Base-by-base conservation (phyloP, 2,888 invertebrate species). In the Torymus texanus region DNA sequence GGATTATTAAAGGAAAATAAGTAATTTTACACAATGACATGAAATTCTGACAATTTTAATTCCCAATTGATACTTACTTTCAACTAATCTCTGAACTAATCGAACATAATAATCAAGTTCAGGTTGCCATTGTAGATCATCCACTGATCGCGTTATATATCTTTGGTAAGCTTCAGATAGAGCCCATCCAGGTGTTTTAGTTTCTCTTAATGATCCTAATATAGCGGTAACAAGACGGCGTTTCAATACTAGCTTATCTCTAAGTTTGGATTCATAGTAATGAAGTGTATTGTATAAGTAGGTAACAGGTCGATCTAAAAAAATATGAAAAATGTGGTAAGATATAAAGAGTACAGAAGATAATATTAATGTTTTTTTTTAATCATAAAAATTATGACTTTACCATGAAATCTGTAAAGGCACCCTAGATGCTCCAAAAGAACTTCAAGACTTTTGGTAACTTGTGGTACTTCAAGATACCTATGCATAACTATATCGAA, bases 231-330 rank as follows among this genome's bases (percentile, higher is more conserved):
- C 97, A 61, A 98, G 92, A 87, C 96, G 95, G 81, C 95, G 93
- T 88, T 98, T 98, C 62, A 98, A 89, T 0, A 94, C 92, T 0
- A 96, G 94, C n/a, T 95, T 93, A 86, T 97, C 97, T 10, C 96
- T 92, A 56, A 99, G 91, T 85, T 96, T 95, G 5, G 94, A 93
- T 88, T 98, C 98, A 88, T 98, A 99, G 90, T 98, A 99, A 90
- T 98, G 98, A n/a, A 98, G 92, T 0, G 98, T 98, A 89, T 98
- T 98, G 91, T 98, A 99, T 21, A 99, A 92, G 90, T 98, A 99
- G 0, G 98, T 98, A 8, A 98, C 95, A 0, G 98, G 98, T 0
- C 97, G 96, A 92, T 98, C 97, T 96, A 90, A 13, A 91, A 70
- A 61, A 58, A 41, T 8, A 41, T 41, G 0, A 41, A 8, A 8